These are phyloP conservation scores for Cyprinodon diabolis DNA, from an alignment of 2,797 vertebrate genomes.

Conservation along the genomic window DNA sequence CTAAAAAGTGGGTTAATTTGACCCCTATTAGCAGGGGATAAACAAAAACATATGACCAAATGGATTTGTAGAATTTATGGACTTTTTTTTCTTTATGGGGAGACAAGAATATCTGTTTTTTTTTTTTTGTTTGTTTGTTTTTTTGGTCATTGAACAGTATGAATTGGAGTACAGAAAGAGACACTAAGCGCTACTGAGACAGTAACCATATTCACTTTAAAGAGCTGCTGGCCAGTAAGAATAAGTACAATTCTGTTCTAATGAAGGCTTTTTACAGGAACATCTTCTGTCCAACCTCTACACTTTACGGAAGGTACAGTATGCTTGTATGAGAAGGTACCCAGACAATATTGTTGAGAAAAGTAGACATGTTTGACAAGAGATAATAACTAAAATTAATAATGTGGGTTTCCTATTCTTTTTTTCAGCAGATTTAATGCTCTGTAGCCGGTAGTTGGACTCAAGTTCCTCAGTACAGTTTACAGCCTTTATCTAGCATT, in stretches of 20 bases:
- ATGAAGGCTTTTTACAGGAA: conserved; percentile 12
- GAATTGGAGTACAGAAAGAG: conserved; percentile 34
- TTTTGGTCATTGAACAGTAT: conserved; percentile 7
- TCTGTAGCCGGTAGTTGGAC: conserved; percentile 56
- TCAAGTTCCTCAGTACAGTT: conserved; percentile 49
- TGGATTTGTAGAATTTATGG: conserved; percentile 3
- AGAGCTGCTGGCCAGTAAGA: conserved; percentile 33
- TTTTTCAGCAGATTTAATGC: conserved; percentile 30
- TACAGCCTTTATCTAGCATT: conserved; percentile 44
- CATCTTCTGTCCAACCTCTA: conserved; percentile 6
- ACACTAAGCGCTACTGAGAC: conserved; percentile 51
- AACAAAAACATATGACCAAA: conserved; percentile 13
- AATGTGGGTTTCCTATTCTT: conserved; percentile 18
- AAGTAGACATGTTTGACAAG: conserved; percentile 12
- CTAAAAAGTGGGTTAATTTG: background rate
- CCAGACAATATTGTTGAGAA: conserved; percentile 1
- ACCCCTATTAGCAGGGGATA: background rate
- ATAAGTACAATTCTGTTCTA: conserved; percentile 31
- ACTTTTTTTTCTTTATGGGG: conserved; percentile 34
- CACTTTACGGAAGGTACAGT: conserved; percentile 4
- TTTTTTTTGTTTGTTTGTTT: background rate
- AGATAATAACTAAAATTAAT: conserved; percentile 9
- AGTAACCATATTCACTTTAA: conserved; percentile 57
- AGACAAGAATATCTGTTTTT: conserved; percentile 30
- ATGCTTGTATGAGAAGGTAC: background rate